Base-by-base conservation (phyloP, 1,140 invertebrate genomes). In the Aphidius ervi region DNA sequence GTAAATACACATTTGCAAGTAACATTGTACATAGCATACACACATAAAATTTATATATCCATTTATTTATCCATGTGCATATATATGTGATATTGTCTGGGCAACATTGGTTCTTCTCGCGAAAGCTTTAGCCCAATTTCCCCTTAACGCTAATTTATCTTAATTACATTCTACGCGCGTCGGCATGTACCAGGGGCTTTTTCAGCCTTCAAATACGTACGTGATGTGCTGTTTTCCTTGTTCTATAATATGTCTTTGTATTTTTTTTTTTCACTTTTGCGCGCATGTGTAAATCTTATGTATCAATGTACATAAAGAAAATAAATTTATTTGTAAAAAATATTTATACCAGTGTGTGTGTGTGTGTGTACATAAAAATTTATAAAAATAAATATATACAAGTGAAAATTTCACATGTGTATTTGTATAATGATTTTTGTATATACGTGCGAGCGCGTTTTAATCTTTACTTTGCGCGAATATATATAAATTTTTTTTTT, bases 91-190 rank as follows among this genome's bases (percentile, higher is more conserved):
- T 16, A 16, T 16, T 16, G 16, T 16, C 16, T 16, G 16, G 16
- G 16, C 16, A 16, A 58, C 50, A 61, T 65, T 65, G 56, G 56
- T 63, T 52, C 62, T 60, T 65, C 68, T 64, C 65, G 63, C 68
- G 20, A 66, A 52, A 66, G 70, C 67, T 70, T 67, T 68, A 73
- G 66, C 68, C 71, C 72, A 68, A 72, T 72, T 73, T 68, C 69
- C 63, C 73, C 70, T 73, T 74, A 73, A 74, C 74, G 73, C 74
- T 76, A 76, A 76, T 76, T 76, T 76, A 76, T 76, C 74, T 76
- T 76, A 76, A 76, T 76, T 76, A 76, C 74, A 76, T 76, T 76
- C 74, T 75, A 72, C 70, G 72, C 70, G 71, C 74, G 71, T 74
- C 66, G 71, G 70, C 64, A 68, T 68, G 64, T 65, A 67, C 64